phyloP scores from a whole-genome alignment of 2,113 vertebrate species.

The Prietella phreatophila region DNA sequence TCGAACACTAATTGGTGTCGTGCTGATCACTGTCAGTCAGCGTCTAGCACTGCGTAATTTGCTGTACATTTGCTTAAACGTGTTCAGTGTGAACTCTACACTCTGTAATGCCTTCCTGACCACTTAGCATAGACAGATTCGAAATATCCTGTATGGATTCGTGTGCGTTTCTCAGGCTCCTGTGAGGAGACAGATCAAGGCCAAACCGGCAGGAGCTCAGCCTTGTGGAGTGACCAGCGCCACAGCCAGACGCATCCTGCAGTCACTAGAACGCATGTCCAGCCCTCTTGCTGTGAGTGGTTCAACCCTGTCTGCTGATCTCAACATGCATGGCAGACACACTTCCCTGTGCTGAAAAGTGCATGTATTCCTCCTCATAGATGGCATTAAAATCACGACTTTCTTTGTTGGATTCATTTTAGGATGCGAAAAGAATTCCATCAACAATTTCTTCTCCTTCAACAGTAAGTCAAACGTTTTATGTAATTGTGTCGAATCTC shows the following conservation, averaged over 20 bases:
- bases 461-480: constrained; percentile 76
- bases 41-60: neutral
- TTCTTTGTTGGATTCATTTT: constrained; percentile 48
- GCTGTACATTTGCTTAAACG: neutral
- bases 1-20: neutral
- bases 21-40: neutral
- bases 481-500: neutral
- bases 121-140: neutral
- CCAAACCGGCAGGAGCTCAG: constrained; percentile 82
- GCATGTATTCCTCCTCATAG: neutral
- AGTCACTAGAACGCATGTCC: constrained; percentile 96
- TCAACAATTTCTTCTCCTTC: constrained; percentile 75
- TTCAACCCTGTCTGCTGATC: neutral
- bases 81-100: neutral
- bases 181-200: constrained; percentile 89
- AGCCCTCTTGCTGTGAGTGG: constrained; percentile 88
- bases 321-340: neutral
- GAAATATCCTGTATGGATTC: neutral
- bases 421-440: constrained; percentile 97
- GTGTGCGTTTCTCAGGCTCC: constrained; percentile 76
- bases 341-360: neutral
- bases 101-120: neutral
- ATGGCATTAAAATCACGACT: neutral
- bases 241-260: constrained; percentile 90
- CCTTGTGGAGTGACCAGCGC: constrained; percentile 92